phyloP scores from a whole-genome alignment of 37 sponge, comb jelly and placozoan genomes.

The Cladorhizidae sp. region DNA sequence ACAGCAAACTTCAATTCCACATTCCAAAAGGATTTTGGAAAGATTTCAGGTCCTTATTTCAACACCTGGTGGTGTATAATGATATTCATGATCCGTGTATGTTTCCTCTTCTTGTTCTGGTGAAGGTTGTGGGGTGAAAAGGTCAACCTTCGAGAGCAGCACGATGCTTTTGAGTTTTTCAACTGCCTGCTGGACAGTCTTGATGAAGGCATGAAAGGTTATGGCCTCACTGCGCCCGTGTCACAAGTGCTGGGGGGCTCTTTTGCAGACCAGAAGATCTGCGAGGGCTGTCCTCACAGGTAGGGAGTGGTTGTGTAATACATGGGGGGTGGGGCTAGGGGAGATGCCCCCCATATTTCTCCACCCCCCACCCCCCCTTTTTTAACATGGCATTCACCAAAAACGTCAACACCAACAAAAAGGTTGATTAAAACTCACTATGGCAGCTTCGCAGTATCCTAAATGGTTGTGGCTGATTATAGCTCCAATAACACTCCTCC shows the following conservation, averaged over 20 bases:
- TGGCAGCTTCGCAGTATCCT: no score
- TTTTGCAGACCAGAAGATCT: slow-evolving; percentile 99
- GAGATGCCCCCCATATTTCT: no score
- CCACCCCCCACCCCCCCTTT: no score
- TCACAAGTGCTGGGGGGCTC: slow-evolving; percentile 80
- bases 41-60: slow-evolving; percentile 73
- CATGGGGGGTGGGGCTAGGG: no score
- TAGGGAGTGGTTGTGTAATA: not conserved
- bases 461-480: no score
- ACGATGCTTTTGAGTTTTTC: slow-evolving; percentile 99
- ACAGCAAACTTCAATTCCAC: slow-evolving; percentile 81
- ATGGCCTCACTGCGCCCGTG: slow-evolving; percentile 24
- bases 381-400: no score
- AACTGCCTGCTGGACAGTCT: slow-evolving; percentile 91
- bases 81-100: not conserved
- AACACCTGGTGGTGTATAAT: not conserved
- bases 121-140: slow-evolving; percentile 85
- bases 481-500: no score
- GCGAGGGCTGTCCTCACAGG: slow-evolving; percentile 98
- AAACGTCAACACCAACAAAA: no score
- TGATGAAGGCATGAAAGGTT: slow-evolving; percentile 89
- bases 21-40: slow-evolving; percentile 92
- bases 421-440: no score
- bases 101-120: not conserved
- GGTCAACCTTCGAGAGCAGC: slow-evolving; percentile 95